Evolutionary conservation across 1,140 invertebrate genomes (phyloP).

Genomic region (Coenobita brevimanus): DNA sequence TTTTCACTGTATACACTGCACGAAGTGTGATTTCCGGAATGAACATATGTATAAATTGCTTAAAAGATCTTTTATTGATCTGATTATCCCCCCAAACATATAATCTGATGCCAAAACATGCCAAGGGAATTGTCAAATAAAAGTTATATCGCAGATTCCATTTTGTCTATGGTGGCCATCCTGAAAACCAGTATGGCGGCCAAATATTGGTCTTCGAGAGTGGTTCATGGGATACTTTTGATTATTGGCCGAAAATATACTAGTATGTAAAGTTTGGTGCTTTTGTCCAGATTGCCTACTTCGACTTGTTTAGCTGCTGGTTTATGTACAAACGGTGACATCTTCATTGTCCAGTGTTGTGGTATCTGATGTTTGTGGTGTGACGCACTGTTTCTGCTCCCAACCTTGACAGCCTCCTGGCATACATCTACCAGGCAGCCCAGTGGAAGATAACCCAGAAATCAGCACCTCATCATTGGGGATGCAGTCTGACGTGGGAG

Average conservation of each 20-base stretch:
- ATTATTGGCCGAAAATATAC: slow-evolving; percentile 4
- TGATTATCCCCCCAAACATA: neutral
- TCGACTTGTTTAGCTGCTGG: slow-evolving; percentile 18
- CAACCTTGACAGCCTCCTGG: no score
- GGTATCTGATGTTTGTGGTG: no score
- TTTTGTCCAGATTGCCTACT: slow-evolving; percentile 23
- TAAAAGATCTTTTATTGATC: slow-evolving; percentile 7
- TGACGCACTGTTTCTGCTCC: no score
- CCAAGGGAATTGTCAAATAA: slow-evolving; percentile 18
- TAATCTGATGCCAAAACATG: neutral
- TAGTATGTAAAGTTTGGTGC: slow-evolving; percentile 18
- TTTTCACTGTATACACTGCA: neutral
- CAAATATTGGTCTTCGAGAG: slow-evolving; percentile 14
- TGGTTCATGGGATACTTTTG: slow-evolving; percentile 16
- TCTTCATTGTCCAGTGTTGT: no score
- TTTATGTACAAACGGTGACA: no score
- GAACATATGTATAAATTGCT: neutral
- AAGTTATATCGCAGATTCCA: neutral
- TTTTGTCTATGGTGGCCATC: slow-evolving; percentile 31
- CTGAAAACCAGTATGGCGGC: slow-evolving; percentile 18
- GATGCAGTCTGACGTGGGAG: no score
- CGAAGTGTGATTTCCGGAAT: neutral
- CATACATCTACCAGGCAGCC: no score
- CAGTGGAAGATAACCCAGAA: no score
- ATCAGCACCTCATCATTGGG: no score